phyloP scores from a whole-genome alignment of 2,888 invertebrate species.

The Branchipolynoe longqiensis region DNA sequence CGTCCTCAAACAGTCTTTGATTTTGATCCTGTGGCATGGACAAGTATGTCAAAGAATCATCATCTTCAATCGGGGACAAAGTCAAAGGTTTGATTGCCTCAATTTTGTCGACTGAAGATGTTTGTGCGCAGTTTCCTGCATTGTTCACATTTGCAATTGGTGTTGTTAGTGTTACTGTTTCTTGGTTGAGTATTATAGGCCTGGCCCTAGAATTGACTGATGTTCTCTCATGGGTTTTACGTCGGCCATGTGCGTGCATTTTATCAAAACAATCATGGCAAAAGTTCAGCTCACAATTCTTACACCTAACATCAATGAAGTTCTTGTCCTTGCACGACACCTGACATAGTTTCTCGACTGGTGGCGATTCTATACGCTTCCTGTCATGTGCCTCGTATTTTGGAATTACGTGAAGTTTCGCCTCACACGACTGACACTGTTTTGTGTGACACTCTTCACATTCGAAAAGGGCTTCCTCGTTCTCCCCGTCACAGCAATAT shows the following conservation, averaged over 20 bases:
- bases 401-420: conserved; percentile 74
- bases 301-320: conserved; percentile 80
- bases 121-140: conserved; percentile 63
- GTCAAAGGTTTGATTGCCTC: conserved; percentile 71
- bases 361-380: conserved; percentile 71
- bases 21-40: conserved; percentile 74
- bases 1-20: conserved; percentile 5
- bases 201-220: neutral
- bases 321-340: conserved; percentile 76
- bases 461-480: conserved; percentile 74
- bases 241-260: conserved; percentile 66
- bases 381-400: conserved; percentile 79
- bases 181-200: too few species aligned
- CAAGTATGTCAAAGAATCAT: conserved; percentile 76
- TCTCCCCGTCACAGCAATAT: conserved; percentile 75
- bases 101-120: neutral
- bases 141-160: conserved; percentile 64
- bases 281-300: conserved; percentile 76
- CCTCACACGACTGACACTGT: conserved; percentile 80
- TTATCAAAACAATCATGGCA: conserved; percentile 79
- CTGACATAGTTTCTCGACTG: conserved; percentile 77
- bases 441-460: conserved; percentile 80
- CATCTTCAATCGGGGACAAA: conserved; percentile 71
- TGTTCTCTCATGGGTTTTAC: conserved; percentile 34
- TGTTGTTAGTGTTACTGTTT: neutral